Conservation (phyloP, 2,113 vertebrate species). For the Glareola pratincola region DNA sequence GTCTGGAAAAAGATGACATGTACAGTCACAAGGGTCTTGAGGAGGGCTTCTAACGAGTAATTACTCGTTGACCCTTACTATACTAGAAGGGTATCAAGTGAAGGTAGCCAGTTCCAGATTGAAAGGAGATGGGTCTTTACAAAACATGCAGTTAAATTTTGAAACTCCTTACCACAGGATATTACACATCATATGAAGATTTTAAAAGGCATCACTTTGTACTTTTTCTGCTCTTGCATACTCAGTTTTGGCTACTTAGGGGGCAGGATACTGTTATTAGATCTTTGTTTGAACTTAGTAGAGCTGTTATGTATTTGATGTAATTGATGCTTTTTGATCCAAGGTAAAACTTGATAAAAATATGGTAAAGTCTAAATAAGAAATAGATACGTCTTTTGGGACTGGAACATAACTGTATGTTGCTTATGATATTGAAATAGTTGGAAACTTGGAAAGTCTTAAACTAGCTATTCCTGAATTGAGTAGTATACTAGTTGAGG, state of each 20-base stretch:
- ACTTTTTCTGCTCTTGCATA: background rate
- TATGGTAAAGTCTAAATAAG: background rate
- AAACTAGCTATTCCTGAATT: background rate
- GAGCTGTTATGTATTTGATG: background rate
- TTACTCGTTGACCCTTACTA: background rate
- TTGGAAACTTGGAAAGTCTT: background rate
- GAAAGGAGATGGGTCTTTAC: background rate
- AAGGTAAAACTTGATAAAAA: background rate
- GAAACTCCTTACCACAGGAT: background rate
- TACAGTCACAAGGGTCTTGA: background rate
- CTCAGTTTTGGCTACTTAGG: background rate
- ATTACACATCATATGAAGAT: background rate
- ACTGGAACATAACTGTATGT: background rate
- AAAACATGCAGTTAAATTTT: background rate
- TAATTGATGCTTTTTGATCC: background rate
- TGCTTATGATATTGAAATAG: fast-evolving
- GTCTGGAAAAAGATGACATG: background rate
- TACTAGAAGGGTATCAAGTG: background rate
- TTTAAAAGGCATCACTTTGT: background rate
- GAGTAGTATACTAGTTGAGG: background rate
- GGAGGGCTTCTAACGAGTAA: background rate
- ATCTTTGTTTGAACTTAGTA: background rate
- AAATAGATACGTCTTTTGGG: background rate
- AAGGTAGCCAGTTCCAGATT: background rate
- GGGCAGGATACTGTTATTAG: background rate